These are phyloP conservation scores for Troilus luridus DNA, from an alignment of 2,888 invertebrate species.

Conservation along the genomic window DNA sequence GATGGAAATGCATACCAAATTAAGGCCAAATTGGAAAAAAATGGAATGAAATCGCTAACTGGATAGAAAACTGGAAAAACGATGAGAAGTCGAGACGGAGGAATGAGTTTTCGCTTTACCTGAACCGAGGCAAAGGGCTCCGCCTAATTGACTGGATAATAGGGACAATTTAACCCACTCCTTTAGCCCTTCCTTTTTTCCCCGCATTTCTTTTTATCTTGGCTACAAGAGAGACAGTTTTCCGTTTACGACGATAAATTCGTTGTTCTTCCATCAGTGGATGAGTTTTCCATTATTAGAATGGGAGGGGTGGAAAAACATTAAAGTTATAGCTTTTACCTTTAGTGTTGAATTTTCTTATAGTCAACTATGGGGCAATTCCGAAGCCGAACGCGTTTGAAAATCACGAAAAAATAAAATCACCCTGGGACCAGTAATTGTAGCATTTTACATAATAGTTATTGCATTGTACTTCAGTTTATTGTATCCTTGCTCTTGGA, in stretches of 20 bases:
- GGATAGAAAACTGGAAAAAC: slow-evolving; percentile 45
- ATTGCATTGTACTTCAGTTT: neutral
- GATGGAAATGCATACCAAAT: slow-evolving; percentile 36
- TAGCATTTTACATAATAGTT: neutral
- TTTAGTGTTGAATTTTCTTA: neutral
- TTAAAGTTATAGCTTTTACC: neutral
- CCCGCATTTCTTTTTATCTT: neutral
- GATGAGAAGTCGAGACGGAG: neutral
- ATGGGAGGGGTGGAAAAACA: neutral
- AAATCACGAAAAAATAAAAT: neutral
- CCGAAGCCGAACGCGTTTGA: neutral
- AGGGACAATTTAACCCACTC: neutral
- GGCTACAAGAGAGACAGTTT: neutral
- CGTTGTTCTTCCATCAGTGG: neutral
- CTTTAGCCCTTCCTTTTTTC: neutral
- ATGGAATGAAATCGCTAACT: neutral
- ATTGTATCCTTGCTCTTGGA: neutral
- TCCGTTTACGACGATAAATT: slow-evolving; percentile 18
- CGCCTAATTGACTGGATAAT: slow-evolving; percentile 54
- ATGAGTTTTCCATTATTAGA: neutral
- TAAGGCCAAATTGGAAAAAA: neutral
- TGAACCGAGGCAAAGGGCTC: neutral
- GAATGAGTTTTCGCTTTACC: slow-evolving; percentile 39
- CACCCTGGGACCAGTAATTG: neutral
- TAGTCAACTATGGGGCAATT: neutral